Base-by-base conservation (phyloP, 2,888 invertebrate genomes). In the Hanleya hanleyi region DNA sequence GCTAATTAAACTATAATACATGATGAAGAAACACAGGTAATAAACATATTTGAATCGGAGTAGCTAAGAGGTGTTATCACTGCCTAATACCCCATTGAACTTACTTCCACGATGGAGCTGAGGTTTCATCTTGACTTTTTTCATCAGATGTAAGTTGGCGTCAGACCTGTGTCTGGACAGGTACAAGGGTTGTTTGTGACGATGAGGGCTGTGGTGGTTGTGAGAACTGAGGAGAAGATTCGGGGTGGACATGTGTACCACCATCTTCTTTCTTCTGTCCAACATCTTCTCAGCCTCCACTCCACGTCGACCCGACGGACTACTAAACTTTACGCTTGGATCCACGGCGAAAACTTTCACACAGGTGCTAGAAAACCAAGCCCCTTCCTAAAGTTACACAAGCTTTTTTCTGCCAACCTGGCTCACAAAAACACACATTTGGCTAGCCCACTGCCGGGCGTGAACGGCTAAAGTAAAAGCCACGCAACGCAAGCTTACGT, bases 271-370 rank as follows among this genome's bases (percentile, higher is more conserved):
- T 32, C 57, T 57, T 26, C 29, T 22, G 7, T 57, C 57, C 57
- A 57, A 32, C 57, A 57, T 18, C 32, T 32, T 18, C 9, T 18
- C 18, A 4, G 29, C 22, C 12, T 57, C 57, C 15, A 32, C 22
- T 32, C 22, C 22, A 18, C 26, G 29, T 26, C 29, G 57, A 1
- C 7, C 57, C 9, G 9, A 9, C 9, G 9, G 9, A 15, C 1
- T 22, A 29, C 22, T 2, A 18, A 57, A 22, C 57, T 57, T 57
- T 32, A 57, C 29, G 4, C 57, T 22, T 15, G 57, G 29, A 57
- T 57, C 57, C 57, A 57, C 57, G 12, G 57, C 29, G 57, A 57
- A 41, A 41, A 41, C 41, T 41, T 41, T n/a, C n/a, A n/a, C n/a
- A n/a, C n/a, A n/a, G n/a, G n/a, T n/a, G n/a, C n/a, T n/a, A n/a